Evolutionary conservation across 2,113 vertebrate genomes (phyloP).

Genomic region (Rhinichthys klamathensis): DNA sequence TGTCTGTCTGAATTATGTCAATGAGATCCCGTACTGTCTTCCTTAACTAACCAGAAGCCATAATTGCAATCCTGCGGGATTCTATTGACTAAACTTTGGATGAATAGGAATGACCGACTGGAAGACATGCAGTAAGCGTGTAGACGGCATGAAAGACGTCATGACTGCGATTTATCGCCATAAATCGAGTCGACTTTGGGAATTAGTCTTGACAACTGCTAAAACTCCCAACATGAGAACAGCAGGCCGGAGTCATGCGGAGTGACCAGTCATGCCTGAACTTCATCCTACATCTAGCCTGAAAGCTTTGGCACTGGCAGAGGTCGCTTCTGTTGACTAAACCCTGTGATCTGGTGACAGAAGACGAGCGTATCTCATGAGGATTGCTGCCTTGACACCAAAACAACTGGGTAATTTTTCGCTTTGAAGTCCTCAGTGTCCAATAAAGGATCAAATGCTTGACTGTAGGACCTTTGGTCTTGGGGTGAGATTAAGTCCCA

Average conservation of each 20-base stretch:
- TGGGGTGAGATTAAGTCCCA: not conserved
- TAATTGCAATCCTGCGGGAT: not conserved
- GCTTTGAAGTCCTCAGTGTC: constrained; percentile 27
- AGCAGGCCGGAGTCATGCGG: not conserved
- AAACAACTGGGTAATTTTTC: constrained; percentile 33
- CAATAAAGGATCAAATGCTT: constrained; percentile 29
- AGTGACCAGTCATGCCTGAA: not conserved
- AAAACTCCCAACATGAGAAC: not conserved
- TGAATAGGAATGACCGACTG: not conserved
- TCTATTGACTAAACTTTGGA: constrained; percentile 27
- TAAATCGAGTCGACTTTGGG: not conserved
- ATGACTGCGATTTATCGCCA: too few relatives aligned
- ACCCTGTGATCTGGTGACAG: constrained; percentile 21
- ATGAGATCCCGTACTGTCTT: not conserved
- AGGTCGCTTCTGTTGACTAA: constrained; percentile 12
- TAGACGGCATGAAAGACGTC: constrained; percentile 10
- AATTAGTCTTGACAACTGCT: constrained; percentile 13
- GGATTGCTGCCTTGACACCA: constrained; percentile 29
- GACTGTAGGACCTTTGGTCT: constrained; percentile 26
- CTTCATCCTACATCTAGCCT: not conserved
- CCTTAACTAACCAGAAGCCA: constrained; percentile 9
- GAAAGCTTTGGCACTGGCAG: not conserved
- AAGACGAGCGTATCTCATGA: constrained; percentile 1
- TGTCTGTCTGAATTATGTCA: constrained; percentile 30
- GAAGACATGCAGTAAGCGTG: not conserved